Evolutionary conservation across 2,888 invertebrate species (phyloP).

Genomic region (Petrolisthes manimaculis): DNA sequence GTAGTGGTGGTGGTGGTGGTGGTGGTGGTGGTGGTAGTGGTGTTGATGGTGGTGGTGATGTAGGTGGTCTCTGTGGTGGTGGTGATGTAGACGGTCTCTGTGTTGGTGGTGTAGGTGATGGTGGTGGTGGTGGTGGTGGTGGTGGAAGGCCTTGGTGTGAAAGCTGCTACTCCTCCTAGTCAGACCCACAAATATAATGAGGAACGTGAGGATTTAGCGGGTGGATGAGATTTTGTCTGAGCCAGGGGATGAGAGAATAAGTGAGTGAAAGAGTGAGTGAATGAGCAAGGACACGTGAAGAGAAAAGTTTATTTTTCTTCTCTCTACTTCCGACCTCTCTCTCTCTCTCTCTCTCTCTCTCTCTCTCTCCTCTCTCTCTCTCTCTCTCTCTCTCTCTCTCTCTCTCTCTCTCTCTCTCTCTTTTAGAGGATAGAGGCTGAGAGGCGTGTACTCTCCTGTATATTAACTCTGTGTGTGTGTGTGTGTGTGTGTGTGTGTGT

Average conservation of each 20-base stretch:
- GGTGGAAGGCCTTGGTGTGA: not conserved
- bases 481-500: slow-evolving; percentile 20
- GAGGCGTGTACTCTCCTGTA: not conserved
- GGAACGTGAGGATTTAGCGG: no score
- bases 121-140: not conserved
- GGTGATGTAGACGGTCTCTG: not conserved
- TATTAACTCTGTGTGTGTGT: not conserved
- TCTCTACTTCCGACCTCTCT: no score
- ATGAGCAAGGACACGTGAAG: not conserved
- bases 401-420: no score
- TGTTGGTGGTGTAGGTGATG: no score
- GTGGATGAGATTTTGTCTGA: not conserved
- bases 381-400: no score
- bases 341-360: no score
- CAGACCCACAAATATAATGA: no score
- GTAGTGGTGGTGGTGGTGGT: not conserved
- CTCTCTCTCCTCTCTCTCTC: no score
- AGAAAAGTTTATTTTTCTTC: not conserved
- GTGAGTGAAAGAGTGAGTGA: no score
- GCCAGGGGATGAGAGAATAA: not conserved
- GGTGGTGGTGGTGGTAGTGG: not conserved
- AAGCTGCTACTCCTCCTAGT: not conserved
- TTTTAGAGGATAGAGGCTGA: not conserved
- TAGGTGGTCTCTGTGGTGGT: no score
- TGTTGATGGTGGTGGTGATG: not conserved